Percentiles rank a stretch among this genome's conserved stretches.
Conservation (phyloP, 1,140 invertebrate genomes). For the Lycorma delicatula region DNA sequence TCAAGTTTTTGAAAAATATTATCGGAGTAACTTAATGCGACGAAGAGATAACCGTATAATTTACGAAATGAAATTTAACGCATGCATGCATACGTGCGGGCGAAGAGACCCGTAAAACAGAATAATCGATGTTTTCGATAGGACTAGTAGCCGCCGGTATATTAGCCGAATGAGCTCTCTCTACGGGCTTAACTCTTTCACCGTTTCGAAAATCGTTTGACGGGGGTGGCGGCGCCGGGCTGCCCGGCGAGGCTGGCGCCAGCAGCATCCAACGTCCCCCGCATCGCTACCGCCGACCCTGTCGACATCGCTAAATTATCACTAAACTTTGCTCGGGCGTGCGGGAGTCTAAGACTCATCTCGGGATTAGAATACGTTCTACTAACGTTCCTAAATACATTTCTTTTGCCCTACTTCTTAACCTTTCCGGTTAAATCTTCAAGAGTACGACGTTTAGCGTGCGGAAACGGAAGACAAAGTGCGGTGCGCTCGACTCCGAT, state of each 20-base stretch:
- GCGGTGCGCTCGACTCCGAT: too few species aligned
- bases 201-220: slow-evolving; percentile 13
- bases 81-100: too few species aligned
- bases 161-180: slow-evolving; percentile 8
- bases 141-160: slow-evolving; percentile 7
- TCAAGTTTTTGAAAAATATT: too few species aligned
- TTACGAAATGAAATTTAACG: too few species aligned
- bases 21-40: too few species aligned
- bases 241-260: slow-evolving; percentile 3
- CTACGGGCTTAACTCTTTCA: slow-evolving; percentile 9
- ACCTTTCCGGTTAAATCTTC: too few species aligned
- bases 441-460: too few species aligned
- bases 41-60: too few species aligned
- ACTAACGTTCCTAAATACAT: slow-evolving; percentile 5
- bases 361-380: slow-evolving; percentile 18
- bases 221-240: neutral
- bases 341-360: slow-evolving; percentile 7
- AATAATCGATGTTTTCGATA: slow-evolving; percentile 6
- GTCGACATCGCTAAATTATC: slow-evolving; percentile 16
- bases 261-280: slow-evolving; percentile 4
- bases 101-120: too few species aligned
- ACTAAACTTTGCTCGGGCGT: slow-evolving; percentile 17
- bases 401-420: slow-evolving; percentile 3
- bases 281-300: neutral
- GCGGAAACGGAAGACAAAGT: too few species aligned